phyloP scores from a whole-genome alignment of 2,113 vertebrate genomes.

The Polyodon spathula region DNA sequence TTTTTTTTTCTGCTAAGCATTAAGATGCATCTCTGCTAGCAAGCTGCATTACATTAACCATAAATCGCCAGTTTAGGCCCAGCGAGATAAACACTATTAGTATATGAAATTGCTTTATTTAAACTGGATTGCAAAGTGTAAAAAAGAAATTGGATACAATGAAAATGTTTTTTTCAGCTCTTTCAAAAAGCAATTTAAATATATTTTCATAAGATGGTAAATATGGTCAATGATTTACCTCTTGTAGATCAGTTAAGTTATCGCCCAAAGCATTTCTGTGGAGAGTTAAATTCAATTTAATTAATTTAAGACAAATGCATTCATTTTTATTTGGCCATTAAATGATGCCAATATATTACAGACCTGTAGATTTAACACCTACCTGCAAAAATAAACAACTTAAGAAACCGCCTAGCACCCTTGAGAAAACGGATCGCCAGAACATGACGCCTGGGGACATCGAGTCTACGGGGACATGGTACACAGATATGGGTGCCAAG shows the following conservation, averaged over 20 bases:
- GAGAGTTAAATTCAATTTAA: no score
- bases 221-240: neutral
- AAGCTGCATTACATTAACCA: neutral
- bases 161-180: neutral
- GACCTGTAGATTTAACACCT: no score
- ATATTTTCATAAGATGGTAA: neutral
- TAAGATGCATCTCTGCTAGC: neutral
- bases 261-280: no score
- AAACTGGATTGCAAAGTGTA: neutral
- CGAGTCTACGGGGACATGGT: no score
- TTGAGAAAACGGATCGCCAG: no score
- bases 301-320: no score
- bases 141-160: neutral
- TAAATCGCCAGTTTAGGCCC: neutral
- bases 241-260: neutral
- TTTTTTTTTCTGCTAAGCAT: neutral
- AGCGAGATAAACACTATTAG: neutral
- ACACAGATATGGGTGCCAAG: no score
- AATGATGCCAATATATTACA: no score
- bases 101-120: neutral
- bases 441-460: no score
- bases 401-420: no score
- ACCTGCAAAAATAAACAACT: no score
- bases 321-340: no score
- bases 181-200: neutral